Percentiles rank a stretch among this genome's conserved stretches.
Conservation (phyloP, 2,888 invertebrate species). For the Argyresthia albistria region DNA sequence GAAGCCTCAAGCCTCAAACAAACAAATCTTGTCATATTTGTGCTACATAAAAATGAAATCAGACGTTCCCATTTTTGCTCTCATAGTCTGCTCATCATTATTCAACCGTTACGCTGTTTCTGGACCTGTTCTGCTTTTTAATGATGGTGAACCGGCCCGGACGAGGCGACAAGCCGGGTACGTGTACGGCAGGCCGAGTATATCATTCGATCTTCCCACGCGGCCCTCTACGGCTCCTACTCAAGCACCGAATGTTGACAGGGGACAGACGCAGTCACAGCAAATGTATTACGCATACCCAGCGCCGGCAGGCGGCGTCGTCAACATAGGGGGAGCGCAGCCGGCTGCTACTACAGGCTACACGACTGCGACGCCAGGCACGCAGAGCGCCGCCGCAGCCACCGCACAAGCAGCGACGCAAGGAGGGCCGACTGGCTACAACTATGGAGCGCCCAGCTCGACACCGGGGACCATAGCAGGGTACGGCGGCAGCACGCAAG, state of each 20-base stretch:
- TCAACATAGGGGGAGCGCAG: slow-evolving; percentile 28
- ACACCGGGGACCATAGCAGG: background rate
- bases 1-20: slow-evolving; percentile 16
- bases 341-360: slow-evolving; percentile 17
- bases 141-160: slow-evolving; percentile 21
- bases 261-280: slow-evolving; percentile 45
- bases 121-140: slow-evolving; percentile 13
- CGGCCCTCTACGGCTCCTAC: slow-evolving; percentile 29
- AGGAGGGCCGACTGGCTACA: slow-evolving; percentile 2
- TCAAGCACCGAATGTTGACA: slow-evolving; percentile 50
- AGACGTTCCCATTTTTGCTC: slow-evolving; percentile 8
- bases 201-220: slow-evolving; percentile 52
- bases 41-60: slow-evolving; percentile 23
- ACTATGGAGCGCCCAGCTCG: slow-evolving; percentile 1
- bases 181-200: slow-evolving; percentile 50
- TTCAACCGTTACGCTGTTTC: background rate
- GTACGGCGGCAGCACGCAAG: background rate
- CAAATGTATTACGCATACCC: slow-evolving; percentile 62
- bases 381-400: slow-evolving; percentile 5
- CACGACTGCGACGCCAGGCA: slow-evolving; percentile 9
- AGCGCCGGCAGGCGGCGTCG: slow-evolving; percentile 28
- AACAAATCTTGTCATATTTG: slow-evolving; percentile 27
- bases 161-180: slow-evolving; percentile 55
- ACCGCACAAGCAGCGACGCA: background rate
- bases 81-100: background rate